Base-by-base conservation (phyloP, 2,888 invertebrate genomes). In the Lasiommata megera region DNA sequence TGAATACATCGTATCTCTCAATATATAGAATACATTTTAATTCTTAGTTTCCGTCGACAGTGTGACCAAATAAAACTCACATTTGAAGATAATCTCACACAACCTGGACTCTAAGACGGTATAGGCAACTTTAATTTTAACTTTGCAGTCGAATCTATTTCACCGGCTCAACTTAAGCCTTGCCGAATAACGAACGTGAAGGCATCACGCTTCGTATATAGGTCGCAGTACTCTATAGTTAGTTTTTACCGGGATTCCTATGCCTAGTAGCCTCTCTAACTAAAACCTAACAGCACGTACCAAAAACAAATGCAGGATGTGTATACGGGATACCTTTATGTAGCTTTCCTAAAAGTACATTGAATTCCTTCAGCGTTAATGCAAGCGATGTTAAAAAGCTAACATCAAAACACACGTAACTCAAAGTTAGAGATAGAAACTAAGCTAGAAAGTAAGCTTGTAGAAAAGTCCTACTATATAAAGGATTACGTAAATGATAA, bases 101-200 rank as follows among this genome's bases (percentile, higher is more conserved):
- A 6, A 12, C 7, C 43, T 23, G 23, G 14, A 28, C 14, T n/a
- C n/a, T 5, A 6, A 46, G 31, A 14, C 31, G 46, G 5, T 46
- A 16, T 31, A 46, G 31, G 16, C 6, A 46, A 46, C 29, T 31
- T 46, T 29, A 44, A 44, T 46, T 46, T 29, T 6, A 29, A 46
- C 31, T 46, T 46, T 46, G 14, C 46, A 46, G 46, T 31, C 46
- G 29, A 46, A 46, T 31, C 31, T 46, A 31, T 14, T 46, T 46
- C 11, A 46, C 31, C 14, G 6, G 16, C 11, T 16, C 46, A 31
- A 29, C 29, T 41, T 17, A 16, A 9, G 14, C 14, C 44, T 14
- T 46, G 8, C 16, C 29, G 16, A 31, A 31, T 46, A 16, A 46
- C 14, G 12, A 14, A 46, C 16, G 31, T 31, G 44, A 46, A 14